phyloP scores from a whole-genome alignment of 2,797 vertebrate species.

The Cichlasoma orientale region DNA sequence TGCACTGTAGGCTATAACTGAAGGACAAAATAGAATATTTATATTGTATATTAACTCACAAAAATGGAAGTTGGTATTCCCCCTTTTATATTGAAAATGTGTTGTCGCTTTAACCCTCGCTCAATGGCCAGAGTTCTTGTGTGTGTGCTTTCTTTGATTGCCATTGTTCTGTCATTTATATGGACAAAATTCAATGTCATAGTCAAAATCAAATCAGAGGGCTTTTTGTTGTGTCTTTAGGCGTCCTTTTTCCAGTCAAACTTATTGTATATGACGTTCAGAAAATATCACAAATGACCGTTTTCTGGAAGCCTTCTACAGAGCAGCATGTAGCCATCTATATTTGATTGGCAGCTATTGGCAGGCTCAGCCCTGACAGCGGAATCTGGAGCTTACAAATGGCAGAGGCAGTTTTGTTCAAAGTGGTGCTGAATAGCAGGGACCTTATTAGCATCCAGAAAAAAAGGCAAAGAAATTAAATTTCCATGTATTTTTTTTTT shows the following conservation, averaged over 20 bases:
- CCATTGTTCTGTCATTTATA: constrained; percentile 7
- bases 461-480: background rate
- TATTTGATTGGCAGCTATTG: background rate
- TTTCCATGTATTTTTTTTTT: background rate
- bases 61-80: constrained; percentile 20
- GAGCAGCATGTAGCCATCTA: background rate
- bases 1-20: constrained; percentile 21
- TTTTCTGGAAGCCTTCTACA: background rate
- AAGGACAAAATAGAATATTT: constrained; percentile 60
- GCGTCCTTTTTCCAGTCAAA: background rate
- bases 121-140: background rate
- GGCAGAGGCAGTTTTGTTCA: background rate
- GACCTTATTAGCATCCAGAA: background rate
- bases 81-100: constrained; percentile 32
- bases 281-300: background rate
- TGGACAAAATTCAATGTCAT: background rate
- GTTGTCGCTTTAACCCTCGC: constrained; percentile 13
- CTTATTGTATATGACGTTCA: background rate
- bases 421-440: background rate
- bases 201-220: background rate
- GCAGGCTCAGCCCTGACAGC: background rate
- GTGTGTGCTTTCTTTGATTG: background rate
- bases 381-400: background rate
- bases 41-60: constrained; percentile 58
- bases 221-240: background rate